Evolutionary conservation across 2,797 vertebrate genomes (phyloP), one percentile per base, ranked within the genome.

Genomic region (Cephalopachus bancanus): DNA sequence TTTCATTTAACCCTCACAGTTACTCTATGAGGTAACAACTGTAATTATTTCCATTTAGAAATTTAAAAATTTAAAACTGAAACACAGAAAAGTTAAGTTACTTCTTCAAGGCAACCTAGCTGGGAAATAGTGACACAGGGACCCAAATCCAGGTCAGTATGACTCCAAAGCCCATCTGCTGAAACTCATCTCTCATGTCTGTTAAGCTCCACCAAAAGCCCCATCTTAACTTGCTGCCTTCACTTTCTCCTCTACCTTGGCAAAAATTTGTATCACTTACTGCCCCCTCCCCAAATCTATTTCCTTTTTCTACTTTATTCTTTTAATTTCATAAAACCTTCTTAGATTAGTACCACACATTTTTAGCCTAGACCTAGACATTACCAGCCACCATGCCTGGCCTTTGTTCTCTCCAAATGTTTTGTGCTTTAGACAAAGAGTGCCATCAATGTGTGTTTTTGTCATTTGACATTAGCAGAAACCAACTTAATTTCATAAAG

Each of bases 281-380:
- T 65, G 60, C 57, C 5, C 17, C 4, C 14, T 26, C 37, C 57
- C 49, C 90, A 80, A 51, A 75, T 59, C 8, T n/a, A 89, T 22
- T 92, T 92, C 15, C 91, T 91, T 85, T 44, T 55, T 91, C 83
- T 88, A 80, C 76, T 44, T 96, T 75, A 72, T 67, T 97, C 72
- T 90, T 79, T 67, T 88, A 51, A 90, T 94, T 24, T 37, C 64
- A 60, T 94, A 81, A 93, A 89, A 69, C 62, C 44, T 88, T 92
- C 51, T 30, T 79, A 80, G 37, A 51, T 55, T 75, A 89, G 72
- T 64, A 51, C 10, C 53, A 71, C 16, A 79, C 7, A 51, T 84
- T 85, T 57, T 28, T 76, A 76, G 28, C 75, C 84, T 76, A 69
- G 11, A 93, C 4, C 15, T 26, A 92, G 44, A 86, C 6, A 83